phyloP scores from a whole-genome alignment of 2,113 vertebrate species.

The Sceloporus undulatus region DNA sequence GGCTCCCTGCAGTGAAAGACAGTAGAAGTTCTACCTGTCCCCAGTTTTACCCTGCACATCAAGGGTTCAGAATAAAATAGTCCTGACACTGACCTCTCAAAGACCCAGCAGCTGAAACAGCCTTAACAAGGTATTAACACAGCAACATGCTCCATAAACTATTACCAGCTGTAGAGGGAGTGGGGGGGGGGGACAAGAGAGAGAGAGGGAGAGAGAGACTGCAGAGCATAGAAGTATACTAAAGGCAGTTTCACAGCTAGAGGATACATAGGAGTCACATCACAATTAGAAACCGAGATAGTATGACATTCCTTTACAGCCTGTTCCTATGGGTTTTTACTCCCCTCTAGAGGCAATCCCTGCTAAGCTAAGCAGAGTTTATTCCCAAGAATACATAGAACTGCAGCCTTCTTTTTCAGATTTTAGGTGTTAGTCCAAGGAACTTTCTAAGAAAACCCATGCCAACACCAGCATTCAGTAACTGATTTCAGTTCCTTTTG shows the following conservation, averaged over 20 bases:
- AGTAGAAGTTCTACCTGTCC: constrained; percentile 70
- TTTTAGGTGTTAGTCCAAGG: background rate
- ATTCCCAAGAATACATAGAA: background rate
- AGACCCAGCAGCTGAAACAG: constrained; percentile 81
- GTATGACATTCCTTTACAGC: background rate
- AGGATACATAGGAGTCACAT: background rate
- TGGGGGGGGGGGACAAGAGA: accelerated
- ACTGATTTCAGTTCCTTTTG: background rate
- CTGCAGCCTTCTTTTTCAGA: background rate
- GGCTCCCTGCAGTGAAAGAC: constrained; percentile 64
- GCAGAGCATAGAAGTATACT: accelerated
- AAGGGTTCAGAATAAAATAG: constrained; percentile 79
- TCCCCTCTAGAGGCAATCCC: background rate
- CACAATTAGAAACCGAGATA: background rate
- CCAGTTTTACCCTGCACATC: constrained; percentile 74
- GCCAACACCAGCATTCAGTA: background rate
- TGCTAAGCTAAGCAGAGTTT: background rate
- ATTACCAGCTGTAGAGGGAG: constrained; percentile 77
- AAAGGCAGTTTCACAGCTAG: background rate
- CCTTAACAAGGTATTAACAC: constrained; percentile 84
- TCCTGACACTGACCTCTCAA: constrained; percentile 82
- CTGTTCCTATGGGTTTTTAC: background rate
- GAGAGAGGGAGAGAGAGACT: background rate
- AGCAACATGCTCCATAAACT: constrained; percentile 68
- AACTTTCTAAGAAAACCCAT: background rate